phyloP scores from a whole-genome alignment of 1,140 invertebrate species.

The Trichogramma pretiosum region DNA sequence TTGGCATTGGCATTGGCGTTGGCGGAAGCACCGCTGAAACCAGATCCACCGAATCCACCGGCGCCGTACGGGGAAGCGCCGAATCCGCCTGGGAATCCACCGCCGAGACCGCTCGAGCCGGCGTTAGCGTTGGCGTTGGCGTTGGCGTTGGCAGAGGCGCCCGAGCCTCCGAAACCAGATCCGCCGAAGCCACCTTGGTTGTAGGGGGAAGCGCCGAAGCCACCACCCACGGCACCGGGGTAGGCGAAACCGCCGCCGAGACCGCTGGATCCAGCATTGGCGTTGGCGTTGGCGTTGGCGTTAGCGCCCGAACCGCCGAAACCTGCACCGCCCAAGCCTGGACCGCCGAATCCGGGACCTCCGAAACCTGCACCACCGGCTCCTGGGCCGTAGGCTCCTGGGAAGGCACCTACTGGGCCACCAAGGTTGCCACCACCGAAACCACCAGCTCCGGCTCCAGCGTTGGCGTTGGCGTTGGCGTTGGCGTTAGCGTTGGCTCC shows the following conservation, averaged over 20 bases:
- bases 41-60: conserved; percentile 6
- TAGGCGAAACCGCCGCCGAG: background rate
- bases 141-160: background rate
- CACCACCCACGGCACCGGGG: background rate
- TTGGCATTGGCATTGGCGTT: conserved; percentile 20
- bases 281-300: conserved; percentile 2
- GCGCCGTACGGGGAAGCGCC: conserved; percentile 7
- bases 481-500: background rate
- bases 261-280: background rate
- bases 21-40: conserved; percentile 9
- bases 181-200: conserved; percentile 7
- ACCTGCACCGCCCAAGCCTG: conserved; percentile 5
- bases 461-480: background rate
- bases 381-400: background rate
- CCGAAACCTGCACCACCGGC: conserved; percentile 10
- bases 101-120: background rate
- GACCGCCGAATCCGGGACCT: background rate
- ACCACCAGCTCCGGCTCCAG: background rate
- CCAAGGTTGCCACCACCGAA: background rate
- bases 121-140: conserved; percentile 3
- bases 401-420: background rate
- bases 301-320: background rate
- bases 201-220: conserved; percentile 6
- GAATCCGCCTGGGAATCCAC: background rate
- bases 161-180: background rate